A percentile compares a stretch with the other conserved stretches of the same genome.
Conservation (phyloP, 2,888 invertebrate species). For the Lymantria dispar region DNA sequence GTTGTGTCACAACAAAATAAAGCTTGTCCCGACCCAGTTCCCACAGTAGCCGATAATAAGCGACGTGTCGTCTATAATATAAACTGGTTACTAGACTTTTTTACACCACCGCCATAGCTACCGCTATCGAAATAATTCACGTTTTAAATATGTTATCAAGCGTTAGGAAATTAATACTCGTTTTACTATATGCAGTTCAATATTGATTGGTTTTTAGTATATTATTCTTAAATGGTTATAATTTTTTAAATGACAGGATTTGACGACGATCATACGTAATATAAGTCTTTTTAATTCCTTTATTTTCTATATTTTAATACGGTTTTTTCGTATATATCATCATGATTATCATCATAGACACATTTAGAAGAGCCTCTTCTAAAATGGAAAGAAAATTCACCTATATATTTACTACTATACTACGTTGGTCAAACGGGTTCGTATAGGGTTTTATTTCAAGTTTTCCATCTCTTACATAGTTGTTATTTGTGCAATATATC, state of each 20-base stretch:
- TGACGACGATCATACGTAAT: too few relatives aligned
- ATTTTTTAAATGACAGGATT: not conserved
- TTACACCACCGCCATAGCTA: conserved; percentile 15
- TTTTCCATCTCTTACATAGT: too few relatives aligned
- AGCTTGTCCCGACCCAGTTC: conserved; percentile 66
- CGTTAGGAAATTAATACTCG: conserved; percentile 26
- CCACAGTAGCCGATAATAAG: conserved; percentile 59
- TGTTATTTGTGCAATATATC: too few relatives aligned
- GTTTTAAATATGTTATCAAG: conserved; percentile 35
- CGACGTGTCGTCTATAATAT: conserved; percentile 38
- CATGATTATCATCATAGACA: too few relatives aligned
- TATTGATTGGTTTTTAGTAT: not conserved
- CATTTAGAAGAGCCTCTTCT: too few relatives aligned
- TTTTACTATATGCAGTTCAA: conserved; percentile 12
- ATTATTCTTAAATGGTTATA: not conserved
- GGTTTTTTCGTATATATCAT: too few relatives aligned
- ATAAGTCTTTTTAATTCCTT: too few relatives aligned
- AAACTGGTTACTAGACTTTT: conserved; percentile 40
- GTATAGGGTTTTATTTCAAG: too few relatives aligned
- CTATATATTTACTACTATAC: too few relatives aligned
- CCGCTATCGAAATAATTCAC: conserved; percentile 36
- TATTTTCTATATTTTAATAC: too few relatives aligned
- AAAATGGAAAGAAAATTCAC: too few relatives aligned
- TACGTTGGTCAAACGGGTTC: too few relatives aligned
- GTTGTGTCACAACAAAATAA: conserved; percentile 65